Conservation (phyloP, 2,797 vertebrate genomes). For the Sebastes hopkinsi region DNA sequence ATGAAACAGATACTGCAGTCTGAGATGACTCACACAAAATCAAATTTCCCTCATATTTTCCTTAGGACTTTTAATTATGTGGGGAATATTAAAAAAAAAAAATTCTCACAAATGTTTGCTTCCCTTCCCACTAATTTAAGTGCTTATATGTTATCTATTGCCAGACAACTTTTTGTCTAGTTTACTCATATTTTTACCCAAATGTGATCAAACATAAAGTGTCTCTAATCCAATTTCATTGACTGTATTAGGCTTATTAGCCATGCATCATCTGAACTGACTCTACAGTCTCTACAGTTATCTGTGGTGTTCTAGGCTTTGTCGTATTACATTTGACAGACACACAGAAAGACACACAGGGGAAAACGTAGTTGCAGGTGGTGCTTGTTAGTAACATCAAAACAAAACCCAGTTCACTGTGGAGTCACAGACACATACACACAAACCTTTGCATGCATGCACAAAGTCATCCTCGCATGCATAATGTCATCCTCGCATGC, state of each 20-base stretch:
- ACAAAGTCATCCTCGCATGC: background rate
- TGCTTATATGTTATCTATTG: background rate
- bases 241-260: background rate
- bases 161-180: background rate
- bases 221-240: background rate
- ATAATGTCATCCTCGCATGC: background rate
- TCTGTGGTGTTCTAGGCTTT: background rate
- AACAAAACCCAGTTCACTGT: conserved; percentile 11
- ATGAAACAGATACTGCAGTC: background rate
- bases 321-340: conserved; percentile 11
- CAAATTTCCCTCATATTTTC: background rate
- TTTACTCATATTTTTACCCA: background rate
- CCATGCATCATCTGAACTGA: background rate
- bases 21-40: too few relatives aligned
- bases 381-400: conserved; percentile 25
- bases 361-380: conserved; percentile 18
- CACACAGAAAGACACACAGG: background rate
- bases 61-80: background rate
- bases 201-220: background rate
- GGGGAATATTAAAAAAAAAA: background rate
- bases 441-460: background rate
- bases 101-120: background rate
- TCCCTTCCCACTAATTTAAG: background rate
- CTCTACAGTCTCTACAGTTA: background rate
- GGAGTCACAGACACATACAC: background rate